Evolutionary conservation across 2,888 invertebrate species (phyloP).

Genomic region (Catocala sponsa): DNA sequence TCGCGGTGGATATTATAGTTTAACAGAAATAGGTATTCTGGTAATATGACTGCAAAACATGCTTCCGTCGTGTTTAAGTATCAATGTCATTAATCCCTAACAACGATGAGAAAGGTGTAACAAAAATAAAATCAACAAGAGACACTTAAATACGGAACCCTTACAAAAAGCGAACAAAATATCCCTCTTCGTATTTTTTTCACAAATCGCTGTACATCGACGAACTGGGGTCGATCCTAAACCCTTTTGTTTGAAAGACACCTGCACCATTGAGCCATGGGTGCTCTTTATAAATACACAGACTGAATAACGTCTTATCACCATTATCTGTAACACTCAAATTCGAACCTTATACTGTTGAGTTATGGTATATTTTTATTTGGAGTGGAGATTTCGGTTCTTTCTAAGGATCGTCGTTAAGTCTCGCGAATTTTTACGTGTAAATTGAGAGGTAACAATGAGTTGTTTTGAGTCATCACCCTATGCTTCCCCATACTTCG

Average conservation of each 20-base stretch:
- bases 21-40: no score
- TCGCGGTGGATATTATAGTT: no score
- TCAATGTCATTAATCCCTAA: no score
- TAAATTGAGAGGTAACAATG: slow-evolving; percentile 65
- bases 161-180: slow-evolving; percentile 53
- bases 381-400: slow-evolving; percentile 6
- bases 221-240: slow-evolving; percentile 74
- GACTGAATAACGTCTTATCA: slow-evolving; percentile 63
- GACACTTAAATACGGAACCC: slow-evolving; percentile 39
- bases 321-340: background rate
- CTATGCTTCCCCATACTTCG: slow-evolving; percentile 17
- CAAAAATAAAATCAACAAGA: slow-evolving; percentile 21
- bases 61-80: no score
- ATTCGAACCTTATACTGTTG: background rate
- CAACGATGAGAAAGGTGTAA: background rate
- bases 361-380: slow-evolving; percentile 28
- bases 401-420: slow-evolving; percentile 59
- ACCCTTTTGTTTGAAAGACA: slow-evolving; percentile 81
- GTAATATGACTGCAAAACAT: no score
- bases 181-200: slow-evolving; percentile 53
- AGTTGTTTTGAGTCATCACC: slow-evolving; percentile 59
- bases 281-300: slow-evolving; percentile 75
- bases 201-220: slow-evolving; percentile 73
- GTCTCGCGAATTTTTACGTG: slow-evolving; percentile 69
- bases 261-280: slow-evolving; percentile 82